phyloP scores from a whole-genome alignment of 53 echinoderm and acorn worm genomes.

The Hippasteria phrygiana region DNA sequence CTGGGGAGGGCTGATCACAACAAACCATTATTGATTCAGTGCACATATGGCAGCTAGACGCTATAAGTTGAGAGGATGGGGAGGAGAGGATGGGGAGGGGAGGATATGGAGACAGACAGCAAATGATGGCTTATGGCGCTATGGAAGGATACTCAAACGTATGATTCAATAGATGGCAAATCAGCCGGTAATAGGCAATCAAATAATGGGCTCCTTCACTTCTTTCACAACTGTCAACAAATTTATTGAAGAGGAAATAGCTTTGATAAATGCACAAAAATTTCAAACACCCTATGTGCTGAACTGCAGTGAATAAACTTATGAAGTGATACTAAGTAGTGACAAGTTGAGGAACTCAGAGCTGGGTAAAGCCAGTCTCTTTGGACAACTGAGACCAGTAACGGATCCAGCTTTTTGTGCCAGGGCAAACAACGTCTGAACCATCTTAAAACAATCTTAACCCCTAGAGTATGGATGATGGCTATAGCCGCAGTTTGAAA shows the following conservation, averaged over 20 bases:
- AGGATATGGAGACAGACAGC: neutral
- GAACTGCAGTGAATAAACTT: neutral
- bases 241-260: conserved; percentile 26
- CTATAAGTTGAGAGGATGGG: conserved; percentile 13
- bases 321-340: too few relatives aligned
- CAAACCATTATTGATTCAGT: conserved; percentile 57
- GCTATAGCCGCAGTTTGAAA: too few relatives aligned
- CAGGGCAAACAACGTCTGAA: too few relatives aligned
- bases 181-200: conserved; percentile 59
- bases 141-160: conserved; percentile 15
- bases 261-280: neutral
- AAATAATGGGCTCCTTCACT: conserved; percentile 24
- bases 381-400: too few relatives aligned
- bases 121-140: conserved; percentile 42
- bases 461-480: too few relatives aligned
- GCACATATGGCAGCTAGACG: neutral
- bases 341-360: too few relatives aligned
- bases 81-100: conserved; percentile 8
- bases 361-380: too few relatives aligned
- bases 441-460: too few relatives aligned
- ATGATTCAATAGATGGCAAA: conserved; percentile 40
- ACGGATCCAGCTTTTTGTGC: too few relatives aligned
- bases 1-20: conserved; percentile 22
- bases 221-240: conserved; percentile 31
- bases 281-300: neutral